phyloP scores from a whole-genome alignment of 2,888 invertebrate genomes.

The Pandemis heparana region DNA sequence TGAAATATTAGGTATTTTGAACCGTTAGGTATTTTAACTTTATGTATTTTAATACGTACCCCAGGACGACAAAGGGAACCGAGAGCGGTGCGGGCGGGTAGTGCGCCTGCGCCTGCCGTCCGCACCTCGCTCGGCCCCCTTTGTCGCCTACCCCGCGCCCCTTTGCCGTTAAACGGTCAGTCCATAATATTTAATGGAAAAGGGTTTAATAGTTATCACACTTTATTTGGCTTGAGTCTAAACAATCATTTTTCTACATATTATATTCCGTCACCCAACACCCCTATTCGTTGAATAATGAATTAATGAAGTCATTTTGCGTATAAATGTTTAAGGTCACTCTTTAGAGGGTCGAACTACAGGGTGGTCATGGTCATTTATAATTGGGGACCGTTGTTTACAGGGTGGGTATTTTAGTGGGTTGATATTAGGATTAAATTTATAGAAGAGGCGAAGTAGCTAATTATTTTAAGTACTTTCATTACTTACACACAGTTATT shows the following conservation, averaged over 20 bases:
- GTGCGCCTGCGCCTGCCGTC: too few species aligned
- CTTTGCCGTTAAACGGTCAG: too few species aligned
- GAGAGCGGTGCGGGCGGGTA: too few species aligned
- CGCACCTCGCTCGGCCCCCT: too few species aligned
- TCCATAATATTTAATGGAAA: too few species aligned
- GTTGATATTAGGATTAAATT: not conserved
- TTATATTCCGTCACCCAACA: not conserved
- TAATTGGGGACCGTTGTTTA: conserved; percentile 1
- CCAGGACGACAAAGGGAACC: too few species aligned
- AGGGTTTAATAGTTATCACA: too few species aligned
- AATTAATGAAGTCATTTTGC: conserved; percentile 22
- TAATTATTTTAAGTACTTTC: not conserved
- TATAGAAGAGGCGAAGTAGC: not conserved
- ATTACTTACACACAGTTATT: not conserved
- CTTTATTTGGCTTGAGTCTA: too few species aligned
- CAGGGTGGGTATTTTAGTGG: not conserved
- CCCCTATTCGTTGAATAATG: not conserved
- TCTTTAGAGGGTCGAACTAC: not conserved
- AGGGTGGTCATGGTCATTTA: conserved; percentile 8
- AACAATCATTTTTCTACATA: not conserved
- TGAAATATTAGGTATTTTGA: too few species aligned
- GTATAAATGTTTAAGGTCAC: not conserved
- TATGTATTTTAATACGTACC: too few species aligned
- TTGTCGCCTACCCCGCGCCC: too few species aligned
- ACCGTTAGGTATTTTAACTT: too few species aligned